These are phyloP conservation scores for Papilio elwesi DNA, from an alignment of 2,888 invertebrate genomes.

Conservation along the genomic window DNA sequence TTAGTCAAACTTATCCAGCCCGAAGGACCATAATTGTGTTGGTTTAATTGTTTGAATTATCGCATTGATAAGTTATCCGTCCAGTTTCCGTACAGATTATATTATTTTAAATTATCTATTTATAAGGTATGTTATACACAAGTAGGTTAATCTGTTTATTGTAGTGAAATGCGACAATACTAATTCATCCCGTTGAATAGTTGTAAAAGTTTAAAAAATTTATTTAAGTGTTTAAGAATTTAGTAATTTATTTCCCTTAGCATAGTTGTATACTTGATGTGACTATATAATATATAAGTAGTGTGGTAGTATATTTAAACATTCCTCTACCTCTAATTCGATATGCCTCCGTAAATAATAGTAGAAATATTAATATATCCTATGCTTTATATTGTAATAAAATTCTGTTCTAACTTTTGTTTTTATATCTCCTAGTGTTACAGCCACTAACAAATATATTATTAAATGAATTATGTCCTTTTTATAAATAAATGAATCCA, in stretches of 20 bases:
- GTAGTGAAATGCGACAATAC: background rate
- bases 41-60: background rate
- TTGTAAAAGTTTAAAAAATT: background rate
- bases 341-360: background rate
- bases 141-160: background rate
- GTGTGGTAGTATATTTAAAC: background rate
- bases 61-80: background rate
- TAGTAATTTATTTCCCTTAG: too few relatives aligned
- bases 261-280: too few relatives aligned
- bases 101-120: background rate
- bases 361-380: background rate
- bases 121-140: background rate
- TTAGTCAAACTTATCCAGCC: background rate
- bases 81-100: background rate
- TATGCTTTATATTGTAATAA: conserved; percentile 14
- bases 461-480: background rate
- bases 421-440: conserved; percentile 2
- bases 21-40: background rate
- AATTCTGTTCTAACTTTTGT: conserved; percentile 13
- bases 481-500: conserved; percentile 22
- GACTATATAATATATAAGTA: too few relatives aligned
- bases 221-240: too few relatives aligned
- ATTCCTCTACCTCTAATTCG: conserved; percentile 1
- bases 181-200: background rate
- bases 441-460: conserved; percentile 5